phyloP scores from a whole-genome alignment of 2,113 vertebrate genomes.

The Neopipo cinnamomea region DNA sequence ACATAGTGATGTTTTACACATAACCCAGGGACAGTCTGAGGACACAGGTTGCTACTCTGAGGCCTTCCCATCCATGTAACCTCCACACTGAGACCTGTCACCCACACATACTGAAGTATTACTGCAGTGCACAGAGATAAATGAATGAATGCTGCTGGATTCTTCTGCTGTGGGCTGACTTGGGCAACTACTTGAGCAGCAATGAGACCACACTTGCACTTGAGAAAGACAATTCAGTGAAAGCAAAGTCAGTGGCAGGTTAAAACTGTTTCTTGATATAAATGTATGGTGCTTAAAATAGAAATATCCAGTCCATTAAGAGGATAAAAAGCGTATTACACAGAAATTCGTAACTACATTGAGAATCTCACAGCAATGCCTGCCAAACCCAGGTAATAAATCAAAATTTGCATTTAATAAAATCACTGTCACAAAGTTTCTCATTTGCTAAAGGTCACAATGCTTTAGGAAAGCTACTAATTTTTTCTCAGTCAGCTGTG shows the following conservation, averaged over 20 bases:
- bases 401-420: conserved; percentile 10
- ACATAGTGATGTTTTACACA: not conserved
- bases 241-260: not conserved
- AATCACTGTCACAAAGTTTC: not conserved
- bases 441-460: not conserved
- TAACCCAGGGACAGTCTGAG: not conserved
- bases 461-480: not conserved
- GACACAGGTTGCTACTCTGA: not conserved
- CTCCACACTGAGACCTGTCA: not conserved
- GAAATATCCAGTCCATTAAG: not conserved
- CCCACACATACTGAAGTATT: not conserved
- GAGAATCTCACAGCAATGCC: not conserved
- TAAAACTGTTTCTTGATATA: not conserved
- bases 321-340: not conserved
- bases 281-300: not conserved
- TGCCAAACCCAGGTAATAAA: not conserved
- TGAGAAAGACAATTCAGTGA: not conserved
- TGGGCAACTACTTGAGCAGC: not conserved
- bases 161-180: not conserved
- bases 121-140: not conserved
- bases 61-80: not conserved
- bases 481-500: not conserved
- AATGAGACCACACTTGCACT: not conserved
- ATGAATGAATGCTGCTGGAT: not conserved
- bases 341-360: not conserved